Base-by-base conservation (phyloP, 2,797 vertebrate genomes). In the Semaprochilodus insignis region DNA sequence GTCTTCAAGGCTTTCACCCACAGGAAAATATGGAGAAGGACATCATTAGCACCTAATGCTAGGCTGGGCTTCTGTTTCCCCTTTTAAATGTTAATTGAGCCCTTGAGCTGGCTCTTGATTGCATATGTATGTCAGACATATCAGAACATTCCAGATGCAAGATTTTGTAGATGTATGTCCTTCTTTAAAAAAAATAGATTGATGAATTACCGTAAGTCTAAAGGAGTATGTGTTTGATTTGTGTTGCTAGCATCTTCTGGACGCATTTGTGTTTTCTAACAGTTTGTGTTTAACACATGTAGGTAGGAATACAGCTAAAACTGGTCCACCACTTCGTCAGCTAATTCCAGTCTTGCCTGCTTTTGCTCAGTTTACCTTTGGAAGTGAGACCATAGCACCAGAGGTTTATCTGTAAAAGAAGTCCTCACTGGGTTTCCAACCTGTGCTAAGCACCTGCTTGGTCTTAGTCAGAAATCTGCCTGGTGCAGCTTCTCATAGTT, bases 81-180 rank as follows among this genome's bases (percentile, higher is more conserved):
- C 3, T 44, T 14, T n/a, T 19, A 69, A 69, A 40, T 40, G 36
- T 69, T 44, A 69, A 69, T 69, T 69, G 66, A 69, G 21, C 34
- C 66, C 66, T 44, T 69, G 36, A 19, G 66, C 66, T 69, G 36
- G 36, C 36, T 69, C 34, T 69, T 19, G 4, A 69, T 19, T 44
- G 2, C 2, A 6, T 69, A 52, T 72, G 70, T 51, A 52, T 27
- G 10, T 70, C 44, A 48, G 67, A 72, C 17, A 16, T 72, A 73
- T 27, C 25, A 55, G 48, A n/a, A 57, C 71, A 48, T 57, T 74
- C 54, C 71, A 74, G 52, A 19, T 19, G 34, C 17, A 40, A 10
- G 65, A 69, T 40, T 34, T 74, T 72, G 25, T 52, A 72, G 52
- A 31, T 34, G 71, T 74, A 55, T 55, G 31, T 55, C 71, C 52